Evolutionary conservation across 2,888 invertebrate species (phyloP), one percentile per base, ranked within the genome.

Genomic region (Drosophila peninsularis): DNA sequence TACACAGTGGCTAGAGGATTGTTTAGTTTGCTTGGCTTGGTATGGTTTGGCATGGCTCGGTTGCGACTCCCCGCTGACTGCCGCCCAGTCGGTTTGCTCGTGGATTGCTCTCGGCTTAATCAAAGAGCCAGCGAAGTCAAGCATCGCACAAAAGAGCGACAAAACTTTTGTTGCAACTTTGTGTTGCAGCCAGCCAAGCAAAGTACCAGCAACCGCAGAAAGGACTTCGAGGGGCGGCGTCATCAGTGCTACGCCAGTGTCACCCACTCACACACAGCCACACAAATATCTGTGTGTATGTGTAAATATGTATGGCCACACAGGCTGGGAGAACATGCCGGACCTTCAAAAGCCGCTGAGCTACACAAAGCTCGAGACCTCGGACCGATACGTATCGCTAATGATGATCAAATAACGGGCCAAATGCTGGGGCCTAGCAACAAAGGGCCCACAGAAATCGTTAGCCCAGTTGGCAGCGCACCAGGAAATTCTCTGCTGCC

Each of bases 331-430:
- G 19, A n/a, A 47, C 71, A 68, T 62, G 45, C 6, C 17, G 58
- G 24, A 54, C 54, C 39, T 53, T 60, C 70, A 73, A 64, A 47
- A 71, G 75, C 63, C 50, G 60, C 54, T 55, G 41, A 52, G 53
- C 69, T 41, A 60, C 52, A 63, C 52, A 63, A 42, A 54, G 61
- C 75, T 58, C 54, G 55, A 64, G 74, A 76, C 74, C 66, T 68
- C 66, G 73, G 66, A 49, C 80, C 81, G 73, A 86, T 84, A 82
- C 81, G 80, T 82, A 86, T 87, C 86, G 85, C 86, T 87, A 87
- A 87, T 87, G 86, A 87, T 87, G 86, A 87, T 87, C 86, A 87
- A 87, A 87, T 87, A 87, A 87, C 79, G 83, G 74, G 67, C 79
- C 75, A 81, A 83, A 75, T 71, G 65, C 62, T 61, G 54, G 61